Base-by-base conservation (phyloP, 1,140 invertebrate genomes). In the Anastrepha ludens region DNA sequence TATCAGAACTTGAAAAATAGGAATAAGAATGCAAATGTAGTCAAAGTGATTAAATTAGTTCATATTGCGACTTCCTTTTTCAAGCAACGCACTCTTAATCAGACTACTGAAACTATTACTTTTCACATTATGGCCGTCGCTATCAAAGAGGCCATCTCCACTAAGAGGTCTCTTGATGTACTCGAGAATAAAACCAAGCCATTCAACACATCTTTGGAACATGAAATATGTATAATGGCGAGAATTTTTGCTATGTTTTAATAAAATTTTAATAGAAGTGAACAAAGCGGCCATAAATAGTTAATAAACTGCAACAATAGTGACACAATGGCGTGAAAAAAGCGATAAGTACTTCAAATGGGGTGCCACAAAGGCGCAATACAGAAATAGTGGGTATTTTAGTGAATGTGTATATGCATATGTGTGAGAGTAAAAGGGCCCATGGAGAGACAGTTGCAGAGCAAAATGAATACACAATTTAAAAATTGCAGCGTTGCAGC, bases 231-330 rank as follows among this genome's bases (percentile, higher is more conserved):
- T 11, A 29, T 29, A 29, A 29, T 39, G 9, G 5, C 39, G 50
- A 8, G 13, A 44, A 74, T 47, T 74, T 74, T 74, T 17, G 39
- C 44, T 44, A 74, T 44, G 67, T 44, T 41, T 44, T 74, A 74
- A 74, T 74, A 74, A 74, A 74, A 74, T 44, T 74, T 74, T 74
- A 74, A 47, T 44, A 74, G 41, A 74, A 74, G 11, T 4, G 39
- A 44, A n/a, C 67, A n/a, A 47, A 74, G 41, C 67, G 39, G 5
- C 4, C 39, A 74, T 47, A 74, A 47, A 70, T 44, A 70, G 39
- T 70, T 70, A 44, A 70, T 70, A 70, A 67, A 3, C 8, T n/a
- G 60, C 9, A 62, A 13, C 1, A 62, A 17, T 62, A 4, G 15
- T n/a, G 17, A 2, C 29, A 39, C 67, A 74, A 11, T 9, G 41